Percentiles rank a stretch among this genome's conserved stretches.
Conservation (phyloP, 2,113 vertebrate species). For the Vulpes vulpes region DNA sequence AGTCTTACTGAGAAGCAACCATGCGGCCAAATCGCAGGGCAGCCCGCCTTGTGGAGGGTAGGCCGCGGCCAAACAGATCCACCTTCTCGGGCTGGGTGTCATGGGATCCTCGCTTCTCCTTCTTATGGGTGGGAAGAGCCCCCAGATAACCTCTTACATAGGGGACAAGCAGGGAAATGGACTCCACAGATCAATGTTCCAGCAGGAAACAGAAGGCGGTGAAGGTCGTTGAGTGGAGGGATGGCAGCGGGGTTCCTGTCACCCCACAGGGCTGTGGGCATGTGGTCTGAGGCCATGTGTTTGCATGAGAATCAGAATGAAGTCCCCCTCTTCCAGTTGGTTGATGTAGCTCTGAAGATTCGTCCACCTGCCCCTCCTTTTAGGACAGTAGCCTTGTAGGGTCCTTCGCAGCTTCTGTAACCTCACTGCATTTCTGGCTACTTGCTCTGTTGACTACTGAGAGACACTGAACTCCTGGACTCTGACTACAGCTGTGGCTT, state of each 20-base stretch:
- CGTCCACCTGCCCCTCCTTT: neutral
- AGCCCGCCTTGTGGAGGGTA: neutral
- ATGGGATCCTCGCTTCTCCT: too few relatives aligned
- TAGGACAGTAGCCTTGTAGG: too few relatives aligned
- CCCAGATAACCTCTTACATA: too few relatives aligned
- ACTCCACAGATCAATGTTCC: too few relatives aligned
- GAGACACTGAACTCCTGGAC: neutral
- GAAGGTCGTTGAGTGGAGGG: neutral
- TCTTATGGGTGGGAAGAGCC: too few relatives aligned
- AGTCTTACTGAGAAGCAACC: neutral
- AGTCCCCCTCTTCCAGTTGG: neutral
- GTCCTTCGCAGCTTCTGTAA: neutral
- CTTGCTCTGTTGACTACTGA: neutral
- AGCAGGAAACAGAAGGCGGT: neutral
- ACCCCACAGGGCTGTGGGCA: neutral
- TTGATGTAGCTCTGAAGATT: neutral
- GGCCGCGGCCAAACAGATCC: neutral
- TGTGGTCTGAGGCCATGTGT: neutral
- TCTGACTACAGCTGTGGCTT: neutral
- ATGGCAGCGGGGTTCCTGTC: neutral
- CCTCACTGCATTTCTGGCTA: neutral
- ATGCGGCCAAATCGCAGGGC: too few relatives aligned
- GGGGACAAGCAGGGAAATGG: too few relatives aligned
- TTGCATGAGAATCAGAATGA: neutral
- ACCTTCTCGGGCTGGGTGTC: neutral